phyloP scores from a whole-genome alignment of 2,113 vertebrate species.

The Muntiacus muntjak region DNA sequence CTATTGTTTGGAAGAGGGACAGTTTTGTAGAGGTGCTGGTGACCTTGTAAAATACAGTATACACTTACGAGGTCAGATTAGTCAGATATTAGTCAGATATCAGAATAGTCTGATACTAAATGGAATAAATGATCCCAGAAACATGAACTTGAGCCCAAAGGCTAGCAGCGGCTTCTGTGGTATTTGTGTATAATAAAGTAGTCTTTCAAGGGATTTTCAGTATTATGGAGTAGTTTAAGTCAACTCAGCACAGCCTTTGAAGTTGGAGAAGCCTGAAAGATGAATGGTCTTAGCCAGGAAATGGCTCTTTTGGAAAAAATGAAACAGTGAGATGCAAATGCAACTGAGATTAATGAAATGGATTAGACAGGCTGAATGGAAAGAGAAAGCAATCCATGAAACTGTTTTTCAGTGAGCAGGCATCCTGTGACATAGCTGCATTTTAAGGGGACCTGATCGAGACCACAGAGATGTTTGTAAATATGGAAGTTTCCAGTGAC shows the following conservation, averaged over 20 bases:
- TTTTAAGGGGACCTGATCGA: background rate
- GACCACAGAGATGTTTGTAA: background rate
- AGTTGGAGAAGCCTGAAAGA: background rate
- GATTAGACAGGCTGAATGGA: background rate
- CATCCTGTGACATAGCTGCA: background rate
- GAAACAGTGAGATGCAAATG: background rate
- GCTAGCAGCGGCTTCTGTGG: background rate
- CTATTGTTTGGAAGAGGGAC: background rate
- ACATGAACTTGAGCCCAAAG: background rate
- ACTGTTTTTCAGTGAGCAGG: background rate
- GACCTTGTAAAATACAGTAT: background rate
- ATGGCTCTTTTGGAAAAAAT: slow-evolving; percentile 5
- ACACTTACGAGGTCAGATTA: background rate
- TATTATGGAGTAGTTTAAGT: background rate
- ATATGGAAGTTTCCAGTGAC: background rate
- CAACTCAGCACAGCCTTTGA: background rate
- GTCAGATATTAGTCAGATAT: background rate
- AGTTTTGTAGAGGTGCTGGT: background rate
- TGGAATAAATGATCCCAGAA: background rate
- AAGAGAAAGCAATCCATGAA: background rate
- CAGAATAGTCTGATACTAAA: background rate
- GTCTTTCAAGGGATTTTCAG: background rate
- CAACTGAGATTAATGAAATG: background rate
- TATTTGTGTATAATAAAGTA: background rate
- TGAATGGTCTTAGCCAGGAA: background rate